Conservation (phyloP, 2,888 invertebrate genomes). For the Lepidochitona cinerea region DNA sequence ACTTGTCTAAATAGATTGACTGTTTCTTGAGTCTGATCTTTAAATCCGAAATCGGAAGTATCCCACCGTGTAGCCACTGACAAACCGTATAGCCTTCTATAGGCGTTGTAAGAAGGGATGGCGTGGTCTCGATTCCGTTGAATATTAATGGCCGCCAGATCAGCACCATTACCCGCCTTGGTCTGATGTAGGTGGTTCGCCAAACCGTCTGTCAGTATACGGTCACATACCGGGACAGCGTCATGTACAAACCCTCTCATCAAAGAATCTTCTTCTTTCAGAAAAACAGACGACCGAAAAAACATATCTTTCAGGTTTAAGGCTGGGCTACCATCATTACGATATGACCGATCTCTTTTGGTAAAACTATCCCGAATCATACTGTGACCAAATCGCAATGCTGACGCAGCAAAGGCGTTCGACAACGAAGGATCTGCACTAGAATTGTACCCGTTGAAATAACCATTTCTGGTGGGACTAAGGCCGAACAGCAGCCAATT, state of each 20-base stretch:
- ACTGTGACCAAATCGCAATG: slow-evolving; percentile 2
- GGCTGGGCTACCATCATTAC: background rate
- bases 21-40: background rate
- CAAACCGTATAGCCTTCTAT: slow-evolving; percentile 69
- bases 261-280: background rate
- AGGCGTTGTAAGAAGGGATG: slow-evolving; percentile 68
- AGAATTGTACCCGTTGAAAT: background rate
- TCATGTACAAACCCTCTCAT: background rate
- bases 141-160: slow-evolving; percentile 9
- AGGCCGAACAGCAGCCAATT: background rate
- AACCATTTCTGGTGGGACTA: background rate
- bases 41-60: background rate
- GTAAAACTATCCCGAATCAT: background rate
- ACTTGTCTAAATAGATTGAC: background rate
- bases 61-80: background rate
- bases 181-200: background rate
- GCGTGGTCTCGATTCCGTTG: background rate
- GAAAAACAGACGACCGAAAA: background rate
- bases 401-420: background rate
- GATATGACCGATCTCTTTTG: background rate
- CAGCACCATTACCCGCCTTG: background rate
- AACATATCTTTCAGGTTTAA: background rate
- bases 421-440: background rate
- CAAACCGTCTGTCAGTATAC: background rate
- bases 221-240: background rate